These are phyloP conservation scores for Abrostola triplasia DNA, from an alignment of 2,888 invertebrate genomes.

Conservation along the genomic window DNA sequence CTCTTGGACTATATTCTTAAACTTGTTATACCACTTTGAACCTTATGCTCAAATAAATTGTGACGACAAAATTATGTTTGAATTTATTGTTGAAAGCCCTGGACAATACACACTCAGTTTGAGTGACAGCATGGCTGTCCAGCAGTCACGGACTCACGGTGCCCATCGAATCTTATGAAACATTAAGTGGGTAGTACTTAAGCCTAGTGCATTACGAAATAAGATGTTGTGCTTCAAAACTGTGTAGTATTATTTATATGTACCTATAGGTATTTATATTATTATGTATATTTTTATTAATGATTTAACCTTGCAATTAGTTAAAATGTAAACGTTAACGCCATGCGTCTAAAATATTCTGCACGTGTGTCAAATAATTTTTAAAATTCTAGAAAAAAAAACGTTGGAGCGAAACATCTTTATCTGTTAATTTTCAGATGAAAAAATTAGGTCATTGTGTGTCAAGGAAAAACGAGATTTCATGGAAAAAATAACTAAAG, in stretches of 20 bases:
- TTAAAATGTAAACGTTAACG: no score
- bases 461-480: slow-evolving; percentile 31
- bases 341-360: not conserved
- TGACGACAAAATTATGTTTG: slow-evolving; percentile 15
- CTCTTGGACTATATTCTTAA: slow-evolving; percentile 45
- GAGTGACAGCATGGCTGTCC: slow-evolving; percentile 47
- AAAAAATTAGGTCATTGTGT: slow-evolving; percentile 38
- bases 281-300: no score
- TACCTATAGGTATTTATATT: no score
- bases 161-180: slow-evolving; percentile 49
- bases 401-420: slow-evolving; percentile 12
- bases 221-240: not conserved
- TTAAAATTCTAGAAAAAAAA: not conserved
- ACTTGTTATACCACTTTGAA: slow-evolving; percentile 28
- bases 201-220: slow-evolving; percentile 2
- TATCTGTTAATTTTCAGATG: slow-evolving; percentile 27
- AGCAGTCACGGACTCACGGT: slow-evolving; percentile 35
- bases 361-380: not conserved
- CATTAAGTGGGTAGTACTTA: slow-evolving; percentile 19
- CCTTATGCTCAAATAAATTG: slow-evolving; percentile 25
- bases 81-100: slow-evolving; percentile 35
- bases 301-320: no score
- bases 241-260: no score
- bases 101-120: slow-evolving; percentile 29
- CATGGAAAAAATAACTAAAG: slow-evolving; percentile 29